Evolutionary conservation across 2,113 vertebrate species (phyloP).

Genomic region (Stigmatopora argus): DNA sequence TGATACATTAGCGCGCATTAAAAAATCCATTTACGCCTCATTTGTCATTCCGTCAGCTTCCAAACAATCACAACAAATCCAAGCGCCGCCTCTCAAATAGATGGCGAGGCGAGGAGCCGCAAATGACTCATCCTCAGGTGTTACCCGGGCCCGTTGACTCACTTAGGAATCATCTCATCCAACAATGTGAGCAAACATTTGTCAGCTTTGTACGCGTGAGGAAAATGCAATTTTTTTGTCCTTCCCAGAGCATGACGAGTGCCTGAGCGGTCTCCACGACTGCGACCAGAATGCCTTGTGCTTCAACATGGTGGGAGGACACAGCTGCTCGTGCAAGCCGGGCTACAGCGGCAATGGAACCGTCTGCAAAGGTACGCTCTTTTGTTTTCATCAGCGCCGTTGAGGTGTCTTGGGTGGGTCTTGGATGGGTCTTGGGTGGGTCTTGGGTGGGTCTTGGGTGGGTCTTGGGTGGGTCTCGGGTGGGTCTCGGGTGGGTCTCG

Average conservation of each 20-base stretch:
- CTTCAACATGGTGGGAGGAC: conserved; percentile 94
- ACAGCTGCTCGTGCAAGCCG: conserved; percentile 94
- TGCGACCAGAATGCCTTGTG: conserved; percentile 93
- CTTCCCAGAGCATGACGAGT: conserved; percentile 88
- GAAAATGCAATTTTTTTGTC: conserved; percentile 5
- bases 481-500: no score
- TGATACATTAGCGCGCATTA: conserved; percentile 3
- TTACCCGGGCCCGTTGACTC: conserved; percentile 28
- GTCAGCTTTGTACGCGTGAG: neutral
- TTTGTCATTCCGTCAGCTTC: conserved; percentile 7
- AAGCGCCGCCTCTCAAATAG: conserved; percentile 17
- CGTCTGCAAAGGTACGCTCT: conserved; percentile 83
- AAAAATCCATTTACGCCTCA: conserved; percentile 7
- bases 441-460: no score
- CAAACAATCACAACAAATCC: conserved; percentile 26
- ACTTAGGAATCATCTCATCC: conserved; percentile 28
- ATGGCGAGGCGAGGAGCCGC: conserved; percentile 17
- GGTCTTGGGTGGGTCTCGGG: no score
- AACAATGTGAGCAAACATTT: neutral
- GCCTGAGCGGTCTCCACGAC: conserved; percentile 85
- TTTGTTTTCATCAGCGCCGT: neutral
- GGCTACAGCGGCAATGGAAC: conserved; percentile 93
- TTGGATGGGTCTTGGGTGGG: no score
- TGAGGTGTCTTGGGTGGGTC: neutral
- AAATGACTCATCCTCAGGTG: conserved; percentile 20